phyloP scores from a whole-genome alignment of 1,140 invertebrate species.

The Leptoteleia sp. region DNA sequence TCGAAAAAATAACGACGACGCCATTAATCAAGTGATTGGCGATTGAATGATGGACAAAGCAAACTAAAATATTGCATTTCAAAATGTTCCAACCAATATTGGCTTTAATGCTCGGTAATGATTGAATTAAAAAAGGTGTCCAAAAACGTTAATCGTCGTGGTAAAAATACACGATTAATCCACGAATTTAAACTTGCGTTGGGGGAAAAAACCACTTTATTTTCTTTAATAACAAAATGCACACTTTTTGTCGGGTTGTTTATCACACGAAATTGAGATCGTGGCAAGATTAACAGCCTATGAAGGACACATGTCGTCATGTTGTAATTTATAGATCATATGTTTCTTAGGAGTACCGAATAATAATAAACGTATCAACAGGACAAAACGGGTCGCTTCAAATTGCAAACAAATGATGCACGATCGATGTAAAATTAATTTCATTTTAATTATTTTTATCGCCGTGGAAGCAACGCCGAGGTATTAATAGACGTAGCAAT shows the following conservation, averaged over 20 bases:
- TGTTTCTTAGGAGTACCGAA: constrained; percentile 5
- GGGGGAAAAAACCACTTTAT: too few species aligned
- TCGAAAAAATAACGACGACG: constrained; percentile 30
- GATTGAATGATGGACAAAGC: constrained; percentile 29
- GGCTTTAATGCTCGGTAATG: constrained; percentile 20
- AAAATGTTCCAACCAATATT: constrained; percentile 18
- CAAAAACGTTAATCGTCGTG: too few species aligned
- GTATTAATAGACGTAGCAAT: constrained; percentile 4
- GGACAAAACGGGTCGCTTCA: too few species aligned
- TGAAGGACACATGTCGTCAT: constrained; percentile 29
- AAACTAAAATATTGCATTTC: constrained; percentile 21
- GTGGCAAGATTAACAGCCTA: constrained; percentile 24
- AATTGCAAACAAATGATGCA: too few species aligned
- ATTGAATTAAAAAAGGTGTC: too few species aligned
- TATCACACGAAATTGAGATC: not conserved
- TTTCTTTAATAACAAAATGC: not conserved
- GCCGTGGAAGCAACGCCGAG: not conserved
- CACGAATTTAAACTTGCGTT: too few species aligned
- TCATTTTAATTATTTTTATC: constrained; percentile 13
- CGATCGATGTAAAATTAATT: constrained; percentile 16
- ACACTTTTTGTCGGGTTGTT: not conserved
- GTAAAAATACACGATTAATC: too few species aligned
- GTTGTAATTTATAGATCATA: constrained; percentile 21
- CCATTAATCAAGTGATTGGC: constrained; percentile 25
- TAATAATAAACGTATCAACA: constrained; percentile 9